Evolutionary conservation across 2,797 vertebrate species (phyloP).

Genomic region (Artibeus lituratus): DNA sequence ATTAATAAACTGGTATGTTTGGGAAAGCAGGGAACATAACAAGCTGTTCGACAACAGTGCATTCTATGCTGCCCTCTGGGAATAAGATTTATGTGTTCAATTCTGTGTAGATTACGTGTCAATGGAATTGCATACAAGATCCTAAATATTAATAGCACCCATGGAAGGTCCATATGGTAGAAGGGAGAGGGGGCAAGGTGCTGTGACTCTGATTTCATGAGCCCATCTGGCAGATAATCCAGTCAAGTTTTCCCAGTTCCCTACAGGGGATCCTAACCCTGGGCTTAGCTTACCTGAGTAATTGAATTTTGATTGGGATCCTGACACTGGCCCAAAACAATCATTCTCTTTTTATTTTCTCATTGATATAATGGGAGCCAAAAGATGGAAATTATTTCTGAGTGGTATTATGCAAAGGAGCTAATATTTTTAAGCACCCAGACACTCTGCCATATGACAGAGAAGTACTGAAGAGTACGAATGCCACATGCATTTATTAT

Average conservation of each 20-base stretch:
- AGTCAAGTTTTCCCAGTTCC: neutral
- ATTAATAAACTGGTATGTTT: constrained; percentile 7
- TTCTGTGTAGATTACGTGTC: neutral
- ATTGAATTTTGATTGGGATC: constrained; percentile 20
- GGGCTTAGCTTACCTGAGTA: neutral
- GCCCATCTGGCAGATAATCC: neutral
- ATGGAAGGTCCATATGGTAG: neutral
- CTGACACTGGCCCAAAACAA: neutral
- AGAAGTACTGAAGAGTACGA: constrained; percentile 16
- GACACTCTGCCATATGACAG: constrained; percentile 36
- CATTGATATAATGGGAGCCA: constrained; percentile 6
- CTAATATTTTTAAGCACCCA: constrained; percentile 52
- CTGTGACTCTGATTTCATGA: neutral
- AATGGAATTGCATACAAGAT: constrained; percentile 15
- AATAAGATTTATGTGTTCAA: constrained; percentile 31
- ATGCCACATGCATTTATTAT: constrained; percentile 32
- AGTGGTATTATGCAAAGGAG: constrained; percentile 39
- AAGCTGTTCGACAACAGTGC: neutral
- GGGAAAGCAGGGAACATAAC: neutral
- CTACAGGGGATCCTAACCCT: neutral
- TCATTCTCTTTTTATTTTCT: constrained; percentile 18
- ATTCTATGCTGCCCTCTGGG: neutral
- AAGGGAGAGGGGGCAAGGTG: neutral
- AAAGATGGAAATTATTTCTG: neutral
- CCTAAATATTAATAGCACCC: neutral